Evolutionary conservation across 2,888 invertebrate species (phyloP).

Genomic region (Acleris emargana): DNA sequence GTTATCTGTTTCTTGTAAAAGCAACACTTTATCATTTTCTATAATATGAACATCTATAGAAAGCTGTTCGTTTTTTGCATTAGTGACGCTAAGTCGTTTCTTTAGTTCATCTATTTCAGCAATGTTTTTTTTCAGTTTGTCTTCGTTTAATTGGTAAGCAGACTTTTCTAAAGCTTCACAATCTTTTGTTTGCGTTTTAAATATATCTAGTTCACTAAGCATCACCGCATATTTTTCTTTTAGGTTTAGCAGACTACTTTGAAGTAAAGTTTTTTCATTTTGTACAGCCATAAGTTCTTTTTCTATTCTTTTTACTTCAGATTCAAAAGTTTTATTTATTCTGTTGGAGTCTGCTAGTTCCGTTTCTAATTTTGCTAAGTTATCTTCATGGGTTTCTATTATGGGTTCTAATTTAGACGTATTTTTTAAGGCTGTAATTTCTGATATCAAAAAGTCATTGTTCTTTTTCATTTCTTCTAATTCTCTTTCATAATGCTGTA

Average conservation of each 20-base stretch:
- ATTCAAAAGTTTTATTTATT: constrained; percentile 84
- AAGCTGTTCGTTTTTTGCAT: constrained; percentile 75
- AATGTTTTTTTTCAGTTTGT: constrained; percentile 57
- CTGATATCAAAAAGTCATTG: constrained; percentile 87
- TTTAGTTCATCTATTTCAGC: constrained; percentile 73
- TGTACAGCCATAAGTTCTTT: constrained; percentile 77
- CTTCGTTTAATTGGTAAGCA: constrained; percentile 55
- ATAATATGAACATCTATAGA: constrained; percentile 80
- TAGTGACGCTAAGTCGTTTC: constrained; percentile 59
- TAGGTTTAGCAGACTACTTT: constrained; percentile 79
- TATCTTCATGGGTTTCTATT: constrained; percentile 89
- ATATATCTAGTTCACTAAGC: constrained; percentile 68
- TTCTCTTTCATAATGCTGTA: constrained; percentile 84
- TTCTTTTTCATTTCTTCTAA: constrained; percentile 87
- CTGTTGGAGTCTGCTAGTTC: constrained; percentile 86
- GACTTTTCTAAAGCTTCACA: constrained; percentile 77
- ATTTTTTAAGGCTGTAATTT: constrained; percentile 85
- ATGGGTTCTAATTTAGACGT: constrained; percentile 88
- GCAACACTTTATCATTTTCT: constrained; percentile 78
- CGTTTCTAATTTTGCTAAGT: constrained; percentile 84
- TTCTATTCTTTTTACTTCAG: constrained; percentile 83
- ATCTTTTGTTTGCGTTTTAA: constrained; percentile 74
- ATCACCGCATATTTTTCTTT: constrained; percentile 81
- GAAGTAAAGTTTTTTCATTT: constrained; percentile 71
- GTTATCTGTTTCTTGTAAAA: constrained; percentile 73